Base-by-base conservation (phyloP, 1,140 invertebrate species). In the Drosophila mojavensis region DNA sequence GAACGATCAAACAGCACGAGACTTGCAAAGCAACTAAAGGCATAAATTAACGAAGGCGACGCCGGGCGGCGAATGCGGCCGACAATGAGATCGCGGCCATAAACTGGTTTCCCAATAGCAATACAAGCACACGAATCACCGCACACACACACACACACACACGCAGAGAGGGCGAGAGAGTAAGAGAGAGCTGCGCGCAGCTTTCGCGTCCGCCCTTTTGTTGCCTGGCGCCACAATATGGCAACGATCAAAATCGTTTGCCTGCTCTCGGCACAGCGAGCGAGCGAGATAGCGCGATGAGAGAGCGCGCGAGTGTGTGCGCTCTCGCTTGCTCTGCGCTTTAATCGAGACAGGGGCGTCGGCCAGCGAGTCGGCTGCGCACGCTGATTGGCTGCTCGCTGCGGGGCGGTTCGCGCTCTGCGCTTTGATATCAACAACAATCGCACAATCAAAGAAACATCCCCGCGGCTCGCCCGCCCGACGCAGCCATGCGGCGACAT, bases 1-100 rank as follows among this genome's bases (percentile, higher is more conserved):
- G 72, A 73, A 73, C 78, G 85, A 90, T 91, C 88, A 91, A 84
- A 91, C 90, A 75, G 90, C 86, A 90, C 90, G 86, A 88, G 85
- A 91, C 83, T 90, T 88, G 90, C 83, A 78, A 79, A 56, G 78
- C 90, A 89, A 91, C 90, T 91, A 91, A 91, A 91, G 80, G 82
- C 85, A 91, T 91, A 91, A 91, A 91, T 91, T 90, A 91, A 88
- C 78, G 76, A 90, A 88, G 84, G 80, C 84, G 80, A 81, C 36
- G 64, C 64, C 80, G 78, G 80, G 65, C 70, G 78, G 78, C 81
- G 77, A 85, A 75, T 81, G 61, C 71, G 66, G 43, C 75, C 70
- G 68, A 73, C 82, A 85, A 85, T 88, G 76, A 83, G 83, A 88
- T 88, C 83, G 83, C 80, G 78, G 54, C 53, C 26, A 64, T 75